Base-by-base conservation (phyloP, 2,113 vertebrate species). In the Aythya baeri region DNA sequence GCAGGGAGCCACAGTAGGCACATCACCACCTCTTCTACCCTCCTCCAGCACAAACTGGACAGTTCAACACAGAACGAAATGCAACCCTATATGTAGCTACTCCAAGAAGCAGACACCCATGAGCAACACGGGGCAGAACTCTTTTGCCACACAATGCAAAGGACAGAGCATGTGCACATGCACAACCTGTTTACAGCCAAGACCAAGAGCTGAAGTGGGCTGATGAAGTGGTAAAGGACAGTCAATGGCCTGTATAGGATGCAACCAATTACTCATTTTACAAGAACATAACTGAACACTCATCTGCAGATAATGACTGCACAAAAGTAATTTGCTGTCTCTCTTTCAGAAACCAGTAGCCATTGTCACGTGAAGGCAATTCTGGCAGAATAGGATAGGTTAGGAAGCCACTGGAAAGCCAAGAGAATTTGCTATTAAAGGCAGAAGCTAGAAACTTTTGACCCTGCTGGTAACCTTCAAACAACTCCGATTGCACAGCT, bases 61-160 rank as follows among this genome's bases (percentile, higher is more conserved):
- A 70, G 13, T 3, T 41, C 15, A 14, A 50, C 41, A 34, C 15
- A 61, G 55, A 67, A 80, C 23, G 25, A 54, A 63, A 75, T 0
- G 13, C 25, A 43, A 50, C 27, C 49, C 54, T 0, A 0, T 36
- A 31, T 0, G 0, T n/a, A 31, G 15, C 65, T 74, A 2, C 1
- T 12, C 34, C 23, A 27, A 82, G 62, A 26, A 78, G 65, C 77
- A 84, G 46, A 38, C 17, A 58, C 17, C n/a, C 75, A 83, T 13
- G 4, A 58, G 68, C 31, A 34, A 71, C n/a, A 29, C 34, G 17
- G 27, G 67, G n/a, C 52, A 89, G 41, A 89, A 72, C 5, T 43
- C n/a, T 29, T 72, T 55, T 77, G 41, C 18, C 66, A 31, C 26
- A 32, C 27, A 18, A 15, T 3, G 6, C 26, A 29, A n/a, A 68